Evolutionary conservation across 2,888 invertebrate species (phyloP), one percentile per base, ranked within the genome.

Genomic region (Cosmia trapezina): DNA sequence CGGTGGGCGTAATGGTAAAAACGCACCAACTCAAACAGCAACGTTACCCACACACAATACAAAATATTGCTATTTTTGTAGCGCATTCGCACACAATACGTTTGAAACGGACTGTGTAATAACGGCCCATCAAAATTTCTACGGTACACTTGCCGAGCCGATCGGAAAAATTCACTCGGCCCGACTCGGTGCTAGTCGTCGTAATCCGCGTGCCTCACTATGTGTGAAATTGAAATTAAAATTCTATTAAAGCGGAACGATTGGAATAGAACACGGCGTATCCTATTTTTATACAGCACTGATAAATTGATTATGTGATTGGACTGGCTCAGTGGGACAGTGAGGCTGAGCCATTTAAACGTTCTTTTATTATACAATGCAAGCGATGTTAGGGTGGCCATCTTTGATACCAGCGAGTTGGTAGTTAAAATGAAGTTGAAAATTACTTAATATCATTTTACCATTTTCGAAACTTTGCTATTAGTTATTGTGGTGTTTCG

Each of bases 221-320:
- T 92, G 93, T 95, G 94, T 94, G 93, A 95, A 94, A 95, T 94
- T 94, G 94, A 93, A 94, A 95, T 95, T 95, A 95, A 95, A 95
- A 94, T 93, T 94, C 92, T 94, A 94, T 94, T 93, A 93, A 92
- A 93, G 87, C 88, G 90, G 89, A 91, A 91, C 91, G 89, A 91
- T 91, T 91, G 90, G 79, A 90, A 92, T 91, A 91, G 90, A 90
- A 88, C 82, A 84, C 81, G 64, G 63, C 76, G 83, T 85, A 81
- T 88, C 69, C 82, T 86, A 88, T 88, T 88, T 91, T 88, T 86
- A 83, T 87, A 88, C 85, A 80, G 73, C 64, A 73, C 78, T 87
- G 84, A 84, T 86, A 87, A 87, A 86, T 86, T 85, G 87, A 85
- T 87, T 87, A 87, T 78, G 72, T 79, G 80, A 83, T 87, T 83